phyloP scores from a whole-genome alignment of 2,797 vertebrate species.

The Pseudochirops cupreus region DNA sequence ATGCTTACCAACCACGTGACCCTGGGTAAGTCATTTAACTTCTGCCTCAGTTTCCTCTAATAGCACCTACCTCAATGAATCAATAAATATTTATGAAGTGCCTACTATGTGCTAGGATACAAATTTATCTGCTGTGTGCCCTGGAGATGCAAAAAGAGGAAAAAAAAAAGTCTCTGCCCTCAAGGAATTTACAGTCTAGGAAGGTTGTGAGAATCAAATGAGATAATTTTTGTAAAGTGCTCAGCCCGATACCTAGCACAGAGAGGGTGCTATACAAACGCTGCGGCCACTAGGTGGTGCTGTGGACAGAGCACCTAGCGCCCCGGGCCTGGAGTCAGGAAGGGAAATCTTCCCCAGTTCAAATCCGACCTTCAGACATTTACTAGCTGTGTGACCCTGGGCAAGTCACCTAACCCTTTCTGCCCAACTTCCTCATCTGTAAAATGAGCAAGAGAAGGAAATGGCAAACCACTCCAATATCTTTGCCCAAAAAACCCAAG shows the following conservation, averaged over 20 bases:
- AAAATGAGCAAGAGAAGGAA: too few relatives aligned
- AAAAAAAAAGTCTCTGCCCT: neutral
- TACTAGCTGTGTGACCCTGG: too few relatives aligned
- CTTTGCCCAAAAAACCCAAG: too few relatives aligned
- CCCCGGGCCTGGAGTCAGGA: too few relatives aligned
- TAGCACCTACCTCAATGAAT: neutral
- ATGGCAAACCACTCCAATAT: too few relatives aligned
- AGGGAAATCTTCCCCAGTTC: too few relatives aligned
- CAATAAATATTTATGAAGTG: neutral
- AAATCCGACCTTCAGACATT: too few relatives aligned
- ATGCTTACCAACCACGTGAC: neutral
- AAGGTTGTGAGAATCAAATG: neutral
- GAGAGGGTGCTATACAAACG: neutral
- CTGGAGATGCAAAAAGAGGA: neutral
- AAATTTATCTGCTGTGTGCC: neutral
- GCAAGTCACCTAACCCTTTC: too few relatives aligned
- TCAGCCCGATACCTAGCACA: neutral
- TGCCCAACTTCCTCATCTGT: too few relatives aligned
- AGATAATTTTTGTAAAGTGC: neutral
- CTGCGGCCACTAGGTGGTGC: neutral
- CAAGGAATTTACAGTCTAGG: neutral
- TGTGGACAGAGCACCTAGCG: too few relatives aligned
- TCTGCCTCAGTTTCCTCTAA: neutral
- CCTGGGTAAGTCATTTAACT: neutral
- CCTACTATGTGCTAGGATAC: neutral